Evolutionary conservation across 2,797 vertebrate genomes (phyloP), one percentile per base, ranked within the genome.

Genomic region (Neoniphon sammara): DNA sequence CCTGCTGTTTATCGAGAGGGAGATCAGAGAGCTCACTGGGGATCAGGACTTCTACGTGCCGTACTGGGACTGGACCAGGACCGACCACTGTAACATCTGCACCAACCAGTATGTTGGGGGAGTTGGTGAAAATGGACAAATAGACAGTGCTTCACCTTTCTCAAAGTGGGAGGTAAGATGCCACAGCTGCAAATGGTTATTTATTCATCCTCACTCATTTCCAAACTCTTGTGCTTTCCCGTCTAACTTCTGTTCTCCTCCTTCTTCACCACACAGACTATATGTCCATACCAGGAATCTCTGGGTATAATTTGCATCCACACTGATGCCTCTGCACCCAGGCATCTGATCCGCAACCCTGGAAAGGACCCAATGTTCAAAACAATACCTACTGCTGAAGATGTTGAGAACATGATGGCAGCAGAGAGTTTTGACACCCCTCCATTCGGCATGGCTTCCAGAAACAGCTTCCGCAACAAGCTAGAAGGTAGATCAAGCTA

Each of bases 41-140:
- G 63, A 75, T n/a, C 53, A 65, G 20, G 62, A 64, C 58, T 82
- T 81, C 59, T 71, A 63, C 36, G 62, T 85, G 7, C 80, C 83
- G 42, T 77, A 74, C 12, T 82, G 83, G 80, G 70, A 85, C 58
- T 77, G 80, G 83, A 75, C 70, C 66, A 74, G 74, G 56, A 68
- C 50, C 12, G 0, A 69, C 36, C 66, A 74, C 23, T 74, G 76
- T 34, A 74, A 82, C 59, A 81, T 84, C 70, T 79, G 80, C 62
- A 77, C 30, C 66, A 77, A 73, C 58, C 1, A 77, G 36, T 79
- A 77, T 49, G 17, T 78, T 27, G 82, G 82, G 1, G 76, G 49
- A 53, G 52, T 73, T 2, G 5, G 66, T n/a, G 25, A 14, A 59
- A 49, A 49, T 10, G 73, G 74, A 2, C 61, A 0, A 23, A 68